Percentiles rank a stretch among this genome's conserved stretches.
Evolutionary conservation across 2,113 vertebrate genomes (phyloP).

Genomic region (Lampris megalopsis): DNA sequence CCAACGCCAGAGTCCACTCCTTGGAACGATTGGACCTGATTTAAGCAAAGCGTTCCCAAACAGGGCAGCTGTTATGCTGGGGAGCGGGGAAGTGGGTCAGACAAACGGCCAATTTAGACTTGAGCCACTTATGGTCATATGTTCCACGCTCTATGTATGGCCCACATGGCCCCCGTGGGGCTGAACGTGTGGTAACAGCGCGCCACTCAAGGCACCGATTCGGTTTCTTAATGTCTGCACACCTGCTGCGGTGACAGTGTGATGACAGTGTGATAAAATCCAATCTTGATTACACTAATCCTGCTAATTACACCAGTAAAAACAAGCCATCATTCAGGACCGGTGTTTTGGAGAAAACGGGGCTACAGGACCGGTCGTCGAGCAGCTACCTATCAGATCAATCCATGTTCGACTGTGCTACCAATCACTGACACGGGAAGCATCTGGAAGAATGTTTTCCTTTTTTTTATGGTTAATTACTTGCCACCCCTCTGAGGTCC

Average conservation of each 20-base stretch:
- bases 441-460: neutral
- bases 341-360: too few species aligned
- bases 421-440: conserved; percentile 16
- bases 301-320: too few species aligned
- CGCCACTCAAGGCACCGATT: too few species aligned
- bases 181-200: neutral
- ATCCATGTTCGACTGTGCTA: too few species aligned
- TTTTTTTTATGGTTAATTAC: conserved; percentile 45
- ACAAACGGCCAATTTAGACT: conserved; percentile 25
- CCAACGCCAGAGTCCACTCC: neutral
- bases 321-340: too few species aligned
- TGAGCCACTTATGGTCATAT: conserved; percentile 13
- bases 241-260: too few species aligned
- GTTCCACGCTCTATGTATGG: neutral
- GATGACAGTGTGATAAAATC: too few species aligned
- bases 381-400: too few species aligned
- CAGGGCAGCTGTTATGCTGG: neutral
- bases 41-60: conserved; percentile 10
- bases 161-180: too few species aligned
- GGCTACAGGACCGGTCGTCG: too few species aligned
- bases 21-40: conserved; percentile 1
- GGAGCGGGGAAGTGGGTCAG: neutral
- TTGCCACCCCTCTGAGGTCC: conserved; percentile 4
- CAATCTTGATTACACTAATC: too few species aligned
- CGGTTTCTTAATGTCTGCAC: too few species aligned